Evolutionary conservation across 2,888 invertebrate genomes (phyloP).

Genomic region (Leptopilina syphax): DNA sequence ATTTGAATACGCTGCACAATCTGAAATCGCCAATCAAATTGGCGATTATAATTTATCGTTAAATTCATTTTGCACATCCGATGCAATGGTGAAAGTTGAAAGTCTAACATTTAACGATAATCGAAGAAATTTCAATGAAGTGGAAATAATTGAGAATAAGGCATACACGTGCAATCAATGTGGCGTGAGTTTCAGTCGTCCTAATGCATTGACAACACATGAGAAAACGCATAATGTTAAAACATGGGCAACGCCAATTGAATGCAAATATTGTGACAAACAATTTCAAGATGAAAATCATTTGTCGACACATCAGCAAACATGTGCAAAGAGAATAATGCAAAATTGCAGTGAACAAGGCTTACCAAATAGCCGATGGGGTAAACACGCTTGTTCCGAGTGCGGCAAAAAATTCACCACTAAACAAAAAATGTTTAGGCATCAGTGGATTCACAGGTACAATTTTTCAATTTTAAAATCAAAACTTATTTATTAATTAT

Average conservation of each 20-base stretch:
- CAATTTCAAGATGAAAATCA: slow-evolving; percentile 76
- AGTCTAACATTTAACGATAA: slow-evolving; percentile 50
- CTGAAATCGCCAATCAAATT: slow-evolving; percentile 56
- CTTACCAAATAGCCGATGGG: slow-evolving; percentile 66
- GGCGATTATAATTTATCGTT: slow-evolving; percentile 68
- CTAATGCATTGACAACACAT: slow-evolving; percentile 76
- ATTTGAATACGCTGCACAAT: slow-evolving; percentile 67
- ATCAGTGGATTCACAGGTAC: slow-evolving; percentile 75
- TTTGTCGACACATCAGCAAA: slow-evolving; percentile 74
- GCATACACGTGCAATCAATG: slow-evolving; percentile 76
- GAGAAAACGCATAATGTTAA: slow-evolving; percentile 65
- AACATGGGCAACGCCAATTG: slow-evolving; percentile 69
- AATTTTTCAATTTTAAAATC: background rate
- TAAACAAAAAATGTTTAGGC: slow-evolving; percentile 77
- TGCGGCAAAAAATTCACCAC: slow-evolving; percentile 77
- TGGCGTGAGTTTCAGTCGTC: slow-evolving; percentile 75
- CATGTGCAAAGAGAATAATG: slow-evolving; percentile 71
- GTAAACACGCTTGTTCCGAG: slow-evolving; percentile 75
- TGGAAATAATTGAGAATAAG: slow-evolving; percentile 66
- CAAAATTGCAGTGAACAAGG: slow-evolving; percentile 64
- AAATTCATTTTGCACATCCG: slow-evolving; percentile 62
- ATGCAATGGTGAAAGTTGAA: slow-evolving; percentile 66
- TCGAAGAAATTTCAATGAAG: slow-evolving; percentile 57
- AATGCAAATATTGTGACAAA: slow-evolving; percentile 78
- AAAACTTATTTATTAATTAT: too few relatives aligned